Evolutionary conservation across 2,888 invertebrate species (phyloP).

Genomic region (Lithophane leautieri): DNA sequence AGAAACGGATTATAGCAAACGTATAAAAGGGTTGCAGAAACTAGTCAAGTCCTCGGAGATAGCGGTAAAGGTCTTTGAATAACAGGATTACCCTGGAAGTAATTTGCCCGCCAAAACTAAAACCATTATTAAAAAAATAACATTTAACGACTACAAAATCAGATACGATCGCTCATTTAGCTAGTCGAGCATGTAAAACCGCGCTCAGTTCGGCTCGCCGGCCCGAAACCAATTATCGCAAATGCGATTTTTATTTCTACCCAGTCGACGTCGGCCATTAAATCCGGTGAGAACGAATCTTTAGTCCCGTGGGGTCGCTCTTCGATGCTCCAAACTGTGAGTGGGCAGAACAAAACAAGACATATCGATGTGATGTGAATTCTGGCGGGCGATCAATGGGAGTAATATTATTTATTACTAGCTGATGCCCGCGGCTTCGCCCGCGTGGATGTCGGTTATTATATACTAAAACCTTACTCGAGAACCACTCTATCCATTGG

Average conservation of each 20-base stretch:
- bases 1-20: background rate
- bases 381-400: background rate
- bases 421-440: no score
- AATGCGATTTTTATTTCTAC: conserved; percentile 84
- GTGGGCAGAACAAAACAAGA: conserved; percentile 60
- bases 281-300: conserved; percentile 68
- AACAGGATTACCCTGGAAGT: background rate
- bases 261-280: conserved; percentile 73
- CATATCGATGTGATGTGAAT: conserved; percentile 58
- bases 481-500: no score
- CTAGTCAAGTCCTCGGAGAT: background rate
- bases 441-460: no score
- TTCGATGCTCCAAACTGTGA: conserved; percentile 55
- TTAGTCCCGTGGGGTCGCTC: conserved; percentile 65
- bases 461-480: no score
- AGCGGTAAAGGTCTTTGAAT: background rate
- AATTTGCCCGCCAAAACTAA: background rate
- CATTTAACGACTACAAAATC: conserved; percentile 52
- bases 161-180: conserved; percentile 64
- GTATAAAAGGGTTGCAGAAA: background rate
- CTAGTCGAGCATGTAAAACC: conserved; percentile 68
- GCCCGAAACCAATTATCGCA: conserved; percentile 81
- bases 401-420: background rate
- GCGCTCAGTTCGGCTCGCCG: conserved; percentile 61
- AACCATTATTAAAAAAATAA: conserved; percentile 8